These are phyloP conservation scores for Globodera ellingtonae DNA, from an alignment of 1,140 invertebrate genomes.

Conservation along the genomic window DNA sequence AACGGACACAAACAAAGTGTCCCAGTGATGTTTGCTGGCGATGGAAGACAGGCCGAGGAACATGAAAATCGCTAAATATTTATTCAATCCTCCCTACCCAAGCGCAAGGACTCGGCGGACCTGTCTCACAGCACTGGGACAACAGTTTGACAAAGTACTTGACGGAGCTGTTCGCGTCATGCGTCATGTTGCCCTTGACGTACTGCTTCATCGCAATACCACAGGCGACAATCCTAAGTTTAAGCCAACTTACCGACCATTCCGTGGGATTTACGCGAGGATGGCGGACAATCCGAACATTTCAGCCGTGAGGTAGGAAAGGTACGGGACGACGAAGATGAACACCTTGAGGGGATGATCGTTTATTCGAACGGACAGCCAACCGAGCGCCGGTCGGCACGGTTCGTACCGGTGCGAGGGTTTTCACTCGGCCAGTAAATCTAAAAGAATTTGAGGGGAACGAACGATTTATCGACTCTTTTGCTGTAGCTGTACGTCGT, in stretches of 20 bases:
- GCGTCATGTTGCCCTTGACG: constrained; percentile 92
- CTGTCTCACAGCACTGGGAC: constrained; percentile 31
- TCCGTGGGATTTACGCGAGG: constrained; percentile 40
- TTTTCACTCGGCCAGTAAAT: constrained; percentile 37
- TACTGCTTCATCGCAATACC: constrained; percentile 99
- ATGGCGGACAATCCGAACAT: constrained; percentile 55
- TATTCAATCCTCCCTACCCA: background rate
- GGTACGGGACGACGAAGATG: constrained; percentile 49
- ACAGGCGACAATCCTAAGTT: constrained; percentile 85
- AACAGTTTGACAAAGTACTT: constrained; percentile 99
- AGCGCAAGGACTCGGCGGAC: background rate
- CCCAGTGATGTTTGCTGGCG: constrained; percentile 72
- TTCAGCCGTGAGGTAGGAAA: constrained; percentile 51
- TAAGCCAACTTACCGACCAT: background rate
- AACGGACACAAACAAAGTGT: constrained; percentile 87
- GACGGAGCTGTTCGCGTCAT: constrained; percentile 94
- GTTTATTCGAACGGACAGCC: too few relatives aligned
- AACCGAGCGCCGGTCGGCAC: too few relatives aligned
- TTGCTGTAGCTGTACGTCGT: background rate
- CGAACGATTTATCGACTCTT: background rate
- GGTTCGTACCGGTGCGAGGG: constrained; percentile 16
- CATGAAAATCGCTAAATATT: constrained; percentile 87
- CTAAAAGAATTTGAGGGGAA: constrained; percentile 13
- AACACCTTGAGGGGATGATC: constrained; percentile 35
- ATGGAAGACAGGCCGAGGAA: constrained; percentile 94